These are phyloP conservation scores for Gastrophryne carolinensis DNA, from an alignment of 2,797 vertebrate genomes.

Conservation along the genomic window DNA sequence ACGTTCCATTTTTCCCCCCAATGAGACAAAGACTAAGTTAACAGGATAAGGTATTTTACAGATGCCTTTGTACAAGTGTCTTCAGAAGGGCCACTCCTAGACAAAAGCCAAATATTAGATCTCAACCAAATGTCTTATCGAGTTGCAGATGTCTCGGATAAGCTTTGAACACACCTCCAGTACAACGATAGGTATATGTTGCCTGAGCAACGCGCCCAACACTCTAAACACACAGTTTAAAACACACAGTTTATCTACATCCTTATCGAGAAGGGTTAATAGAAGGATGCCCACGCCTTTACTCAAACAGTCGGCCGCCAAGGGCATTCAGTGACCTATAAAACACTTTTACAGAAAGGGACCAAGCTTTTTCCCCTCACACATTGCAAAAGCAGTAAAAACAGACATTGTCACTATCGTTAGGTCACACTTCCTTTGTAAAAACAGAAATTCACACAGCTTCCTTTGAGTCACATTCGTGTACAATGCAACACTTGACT, in stretches of 20 bases:
- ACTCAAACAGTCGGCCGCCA: slow-evolving; percentile 23
- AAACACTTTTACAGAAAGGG: neutral
- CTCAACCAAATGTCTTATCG: no score
- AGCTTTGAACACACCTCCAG: neutral
- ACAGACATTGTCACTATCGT: no score
- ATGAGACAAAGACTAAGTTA: no score
- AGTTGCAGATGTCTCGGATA: no score
- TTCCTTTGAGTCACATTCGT: no score
- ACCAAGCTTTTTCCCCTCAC: neutral
- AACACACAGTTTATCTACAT: slow-evolving; percentile 8
- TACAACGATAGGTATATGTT: neutral
- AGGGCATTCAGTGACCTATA: slow-evolving; percentile 6
- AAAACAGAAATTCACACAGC: neutral
- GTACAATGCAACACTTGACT: no score
- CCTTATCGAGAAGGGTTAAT: slow-evolving; percentile 13
- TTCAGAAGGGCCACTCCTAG: no score
- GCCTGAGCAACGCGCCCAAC: neutral
- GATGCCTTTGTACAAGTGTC: no score
- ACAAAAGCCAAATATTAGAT: no score
- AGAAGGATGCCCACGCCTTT: neutral
- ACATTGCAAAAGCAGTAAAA: no score
- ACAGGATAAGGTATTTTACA: no score
- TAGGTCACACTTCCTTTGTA: neutral
- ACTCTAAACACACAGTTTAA: slow-evolving; percentile 5
- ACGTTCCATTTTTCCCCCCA: no score